Evolutionary conservation across 2,888 invertebrate genomes (phyloP), one percentile per base, ranked within the genome.

Genomic region (Drosophila neonasuta): DNA sequence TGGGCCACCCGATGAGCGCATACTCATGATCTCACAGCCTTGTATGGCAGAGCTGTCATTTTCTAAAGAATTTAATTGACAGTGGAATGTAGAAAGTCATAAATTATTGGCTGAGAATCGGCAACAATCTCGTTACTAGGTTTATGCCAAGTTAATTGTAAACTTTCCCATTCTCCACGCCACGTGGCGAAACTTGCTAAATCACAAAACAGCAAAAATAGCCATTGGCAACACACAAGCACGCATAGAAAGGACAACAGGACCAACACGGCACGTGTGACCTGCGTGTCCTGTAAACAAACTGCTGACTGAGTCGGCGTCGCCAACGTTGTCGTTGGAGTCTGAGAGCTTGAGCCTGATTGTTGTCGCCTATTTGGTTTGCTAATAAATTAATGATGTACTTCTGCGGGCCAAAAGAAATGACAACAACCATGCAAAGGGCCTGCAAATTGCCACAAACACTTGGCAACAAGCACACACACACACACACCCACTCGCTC

Each of bases 371-470:
- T 82, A 83, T 84, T 84, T 87, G 83, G 74, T 63, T 84, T 85
- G 78, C 87, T 85, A 84, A 84, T 84, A 84, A 84, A 84, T 84
- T 84, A 84, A 87, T 84, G 83, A 87, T 87, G 80, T 72, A 71
- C 80, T 80, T 72, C 65, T 79, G 76, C 75, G 71, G 77, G 73
- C 63, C 44, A 52, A 46, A 15, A 15, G 49, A 65, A 54, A 44
- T 41, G 51, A 45, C 58, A 54, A 34, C 50, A 45, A 39, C 45
- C 36, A 56, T 56, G 51, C 42, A 45, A 58, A 77, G 63, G 42
- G 61, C 62, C 57, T 58, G 39, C 68, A 73, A 76, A 70, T 71
- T 80, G 75, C 72, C 79, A 72, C 78, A 80, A 79, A 79, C 86
- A 82, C 83, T 81, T 75, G 62, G 58, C 49, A 54, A 49, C 71